Conservation (phyloP, 2,797 vertebrate species). For the Tapera naevia region DNA sequence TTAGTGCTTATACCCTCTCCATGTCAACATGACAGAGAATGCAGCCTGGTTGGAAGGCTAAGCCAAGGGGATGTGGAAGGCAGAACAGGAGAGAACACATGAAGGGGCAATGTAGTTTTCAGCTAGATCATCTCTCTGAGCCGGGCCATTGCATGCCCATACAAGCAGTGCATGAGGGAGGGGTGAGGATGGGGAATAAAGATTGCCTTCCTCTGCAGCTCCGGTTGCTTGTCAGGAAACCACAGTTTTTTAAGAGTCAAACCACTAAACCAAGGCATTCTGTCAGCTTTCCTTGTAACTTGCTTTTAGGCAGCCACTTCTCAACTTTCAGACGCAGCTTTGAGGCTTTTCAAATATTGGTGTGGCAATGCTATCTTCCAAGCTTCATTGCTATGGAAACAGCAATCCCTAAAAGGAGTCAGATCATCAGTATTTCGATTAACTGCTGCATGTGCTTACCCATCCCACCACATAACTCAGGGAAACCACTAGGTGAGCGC, state of each 20-base stretch:
- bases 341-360: neutral
- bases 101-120: neutral
- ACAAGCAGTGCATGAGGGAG: neutral
- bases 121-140: neutral
- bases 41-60: neutral
- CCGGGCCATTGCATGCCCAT: neutral
- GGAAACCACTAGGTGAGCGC: rapidly evolving
- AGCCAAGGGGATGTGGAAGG: neutral
- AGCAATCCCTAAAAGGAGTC: neutral
- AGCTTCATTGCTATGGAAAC: neutral
- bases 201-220: neutral
- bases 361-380: neutral
- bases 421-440: neutral
- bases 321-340: neutral
- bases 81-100: neutral
- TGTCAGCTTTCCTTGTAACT: neutral
- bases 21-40: rapidly evolving
- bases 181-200: neutral
- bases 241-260: neutral
- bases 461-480: neutral
- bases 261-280: neutral
- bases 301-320: neutral
- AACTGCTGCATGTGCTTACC: neutral
- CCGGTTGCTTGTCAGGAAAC: neutral
- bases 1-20: neutral